Base-by-base conservation (phyloP, 1,140 invertebrate genomes). In the Antheraea mylitta region DNA sequence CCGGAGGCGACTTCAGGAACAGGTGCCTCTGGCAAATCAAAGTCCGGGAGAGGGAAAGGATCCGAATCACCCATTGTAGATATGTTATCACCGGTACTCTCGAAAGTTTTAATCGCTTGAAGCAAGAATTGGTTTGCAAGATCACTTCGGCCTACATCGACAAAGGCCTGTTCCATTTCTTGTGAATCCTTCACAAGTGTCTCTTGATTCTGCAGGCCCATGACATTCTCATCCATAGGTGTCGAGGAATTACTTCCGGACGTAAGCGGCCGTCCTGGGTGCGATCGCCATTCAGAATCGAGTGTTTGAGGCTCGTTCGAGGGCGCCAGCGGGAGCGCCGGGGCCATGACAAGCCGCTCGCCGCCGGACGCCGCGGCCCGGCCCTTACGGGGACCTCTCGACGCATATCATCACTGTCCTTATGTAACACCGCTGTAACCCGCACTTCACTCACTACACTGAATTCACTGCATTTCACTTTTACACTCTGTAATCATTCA, bases 211-310 rank as follows among this genome's bases (percentile, higher is more conserved):
- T 90, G 92, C 69, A 93, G 91, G 38, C 95, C 95, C 95, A 96
- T 96, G 78, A 94, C 94, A 83, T 94, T 93, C 83, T 95, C 95
- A 90, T 94, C 94, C 94, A 95, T 95, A 93, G 92, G 93, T 93
- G 92, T 83, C 75, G 85, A 76, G 66, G 88, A 81, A 75, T 89
- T 92, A 78, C 85, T 89, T 89, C 92, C 88, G 80, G 86, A 87
- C 80, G 78, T 87, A 68, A 88, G 82, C 77, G 83, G 85, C 85
- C 87, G 85, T 85, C 86, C 77, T 5, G 76, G 82, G 70, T 79
- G 75, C 59, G 69, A 64, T 74, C 72, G 78, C 68, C 72, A 74
- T 74, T 74, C 72, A 60, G 74, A 70, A 66, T 83, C 75, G 73
- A 76, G 73, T 69, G 80, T 74, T 71, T 85, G 80, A 75, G 67